Base-by-base conservation (phyloP, 2,797 vertebrate species). In the Gymnoscopelus microlampas region DNA sequence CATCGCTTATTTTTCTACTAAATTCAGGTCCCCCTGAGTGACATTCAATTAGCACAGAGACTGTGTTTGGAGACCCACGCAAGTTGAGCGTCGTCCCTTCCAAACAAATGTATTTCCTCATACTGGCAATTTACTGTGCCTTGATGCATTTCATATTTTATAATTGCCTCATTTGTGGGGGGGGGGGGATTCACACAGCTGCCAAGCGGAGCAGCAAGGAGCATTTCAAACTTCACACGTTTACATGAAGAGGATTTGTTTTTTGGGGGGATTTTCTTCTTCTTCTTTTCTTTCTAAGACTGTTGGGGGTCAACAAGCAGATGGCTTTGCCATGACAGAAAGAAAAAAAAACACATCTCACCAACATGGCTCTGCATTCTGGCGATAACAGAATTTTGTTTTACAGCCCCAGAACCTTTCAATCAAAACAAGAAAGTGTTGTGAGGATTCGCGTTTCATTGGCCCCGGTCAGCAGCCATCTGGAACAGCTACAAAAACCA, bases 351-450 rank as follows among this genome's bases (percentile, higher is more conserved):
- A 57, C 67, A 71, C 80, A 79, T 71, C 55, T 54, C 26, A 47
- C 32, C 26, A 68, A 60, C 35, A 59, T 67, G 50, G 26, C 72
- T 80, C 88, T 89, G 90, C 76, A 60, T 87, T 75, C 65, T 71
- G 75, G 74, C 84, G 89, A 92, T 88, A 87, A 90, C 79, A 14
- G 61, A 29, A 58, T 66, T 78, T 44, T 9, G 39, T 44, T 78
- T 57, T 73, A 67, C 68, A 73, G 70, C 55, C 57, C 58, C 23
- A 76, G 77, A 69, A 75, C 26, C 66, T 62, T 76, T 78, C 60
- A 76, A 60, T 75, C 74, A 55, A 64, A 76, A 81, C 57, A 72
- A 66, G 66, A 1, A 9, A 62, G 11, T 70, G 76, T 54, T 54
- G 60, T 67, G 66, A 44, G 51, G 19, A 44, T 54, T 2, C 0